Percentiles rank a stretch among this genome's conserved stretches.
Evolutionary conservation across 2,888 invertebrate genomes (phyloP).

Genomic region (Mimas tiliae): DNA sequence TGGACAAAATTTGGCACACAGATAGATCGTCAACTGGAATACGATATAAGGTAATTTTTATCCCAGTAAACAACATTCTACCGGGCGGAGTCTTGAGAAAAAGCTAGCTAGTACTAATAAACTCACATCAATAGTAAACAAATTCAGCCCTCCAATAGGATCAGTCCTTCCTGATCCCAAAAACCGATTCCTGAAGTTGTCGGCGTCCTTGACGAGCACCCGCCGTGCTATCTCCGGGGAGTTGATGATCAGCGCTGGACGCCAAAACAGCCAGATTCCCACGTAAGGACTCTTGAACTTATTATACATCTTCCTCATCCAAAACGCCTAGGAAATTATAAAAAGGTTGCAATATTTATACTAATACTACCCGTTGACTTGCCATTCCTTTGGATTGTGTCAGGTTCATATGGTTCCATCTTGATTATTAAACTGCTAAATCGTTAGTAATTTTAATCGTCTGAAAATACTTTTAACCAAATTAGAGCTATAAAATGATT

Average conservation of each 20-base stretch:
- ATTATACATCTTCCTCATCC: slow-evolving; percentile 54
- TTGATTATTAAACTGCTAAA: too few relatives aligned
- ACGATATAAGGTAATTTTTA: too few relatives aligned
- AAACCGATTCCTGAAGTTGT: slow-evolving; percentile 57
- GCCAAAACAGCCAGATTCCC: slow-evolving; percentile 69
- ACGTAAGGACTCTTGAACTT: slow-evolving; percentile 53
- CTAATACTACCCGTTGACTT: neutral
- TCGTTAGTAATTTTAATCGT: too few relatives aligned
- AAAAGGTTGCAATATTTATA: neutral
- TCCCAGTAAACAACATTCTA: too few relatives aligned
- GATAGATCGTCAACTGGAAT: too few relatives aligned
- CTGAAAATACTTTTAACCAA: too few relatives aligned
- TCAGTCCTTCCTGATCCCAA: slow-evolving; percentile 56
- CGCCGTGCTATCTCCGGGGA: slow-evolving; percentile 57
- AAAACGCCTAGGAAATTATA: slow-evolving; percentile 48
- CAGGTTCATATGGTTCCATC: too few relatives aligned
- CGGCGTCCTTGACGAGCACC: slow-evolving; percentile 61
- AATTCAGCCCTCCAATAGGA: slow-evolving; percentile 55
- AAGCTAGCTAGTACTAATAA: neutral
- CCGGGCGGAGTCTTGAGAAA: neutral
- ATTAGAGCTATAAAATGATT: too few relatives aligned
- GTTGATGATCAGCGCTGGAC: slow-evolving; percentile 62
- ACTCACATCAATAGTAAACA: slow-evolving; percentile 61
- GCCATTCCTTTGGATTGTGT: too few relatives aligned
- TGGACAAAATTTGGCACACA: too few relatives aligned